These are phyloP conservation scores for Astreopora myriophthalma DNA, from an alignment of 64 coral and sea anemone genomes.

Conservation along the genomic window DNA sequence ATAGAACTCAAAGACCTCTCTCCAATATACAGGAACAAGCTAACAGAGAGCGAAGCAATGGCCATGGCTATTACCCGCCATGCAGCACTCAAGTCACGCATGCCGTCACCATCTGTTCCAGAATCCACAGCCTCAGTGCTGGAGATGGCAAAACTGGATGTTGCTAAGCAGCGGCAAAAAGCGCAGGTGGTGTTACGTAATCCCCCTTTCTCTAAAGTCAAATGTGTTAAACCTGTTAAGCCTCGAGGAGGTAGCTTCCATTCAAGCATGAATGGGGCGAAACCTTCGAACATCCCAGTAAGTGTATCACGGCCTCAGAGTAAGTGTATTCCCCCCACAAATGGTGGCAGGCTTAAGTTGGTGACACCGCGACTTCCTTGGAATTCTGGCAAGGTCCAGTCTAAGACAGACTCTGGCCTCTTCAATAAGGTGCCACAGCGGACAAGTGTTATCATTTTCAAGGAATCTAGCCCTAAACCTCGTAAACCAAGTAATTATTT, in stretches of 20 bases:
- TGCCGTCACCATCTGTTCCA: conserved; percentile 18
- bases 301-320: conserved; percentile 26
- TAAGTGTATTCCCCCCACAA: conserved; percentile 64
- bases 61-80: conserved; percentile 87
- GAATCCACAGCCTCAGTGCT: conserved; percentile 64
- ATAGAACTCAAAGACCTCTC: not conserved
- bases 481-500: conserved; percentile 40
- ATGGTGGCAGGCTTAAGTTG: conserved; percentile 79
- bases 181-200: conserved; percentile 95
- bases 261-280: conserved; percentile 30
- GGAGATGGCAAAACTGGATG: conserved; percentile 91
- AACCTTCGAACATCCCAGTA: conserved; percentile 31
- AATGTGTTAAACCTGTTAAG: conserved; percentile 90
- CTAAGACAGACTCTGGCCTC: conserved; percentile 78
- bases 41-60: conserved; percentile 94
- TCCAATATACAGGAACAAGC: conserved; percentile 64
- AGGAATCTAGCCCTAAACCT: conserved; percentile 40
- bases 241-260: conserved; percentile 69
- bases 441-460: not conserved
- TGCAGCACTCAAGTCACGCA: conserved; percentile 75
- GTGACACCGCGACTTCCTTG: conserved; percentile 89
- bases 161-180: conserved; percentile 90
- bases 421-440: conserved; percentile 26
- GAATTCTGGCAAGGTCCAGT: conserved; percentile 76
- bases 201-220: conserved; percentile 73